Evolutionary conservation across 2,888 invertebrate genomes (phyloP).

Genomic region (Hartigia nigra): DNA sequence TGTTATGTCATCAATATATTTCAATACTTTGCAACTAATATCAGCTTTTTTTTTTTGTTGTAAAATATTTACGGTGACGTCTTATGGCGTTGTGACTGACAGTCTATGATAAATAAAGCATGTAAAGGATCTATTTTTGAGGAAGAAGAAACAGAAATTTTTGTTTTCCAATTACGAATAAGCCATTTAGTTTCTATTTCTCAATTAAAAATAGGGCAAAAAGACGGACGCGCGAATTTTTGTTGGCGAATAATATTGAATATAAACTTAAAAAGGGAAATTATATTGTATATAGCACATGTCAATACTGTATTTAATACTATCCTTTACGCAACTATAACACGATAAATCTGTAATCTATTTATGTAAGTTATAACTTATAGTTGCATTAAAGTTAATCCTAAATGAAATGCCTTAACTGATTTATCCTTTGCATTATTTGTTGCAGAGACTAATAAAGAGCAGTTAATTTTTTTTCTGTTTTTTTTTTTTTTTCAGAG

Average conservation of each 20-base stretch:
- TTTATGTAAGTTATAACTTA: constrained; percentile 51
- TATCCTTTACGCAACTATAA: constrained; percentile 24
- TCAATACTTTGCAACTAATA: not conserved
- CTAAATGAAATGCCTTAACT: constrained; percentile 21
- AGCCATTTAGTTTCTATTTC: not conserved
- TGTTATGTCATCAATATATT: not conserved
- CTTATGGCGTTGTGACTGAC: not conserved
- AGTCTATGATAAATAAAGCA: not conserved
- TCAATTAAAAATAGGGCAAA: not conserved
- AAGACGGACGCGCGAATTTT: not conserved
- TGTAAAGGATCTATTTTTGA: not conserved
- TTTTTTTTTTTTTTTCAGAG: no score
- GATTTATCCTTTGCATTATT: not conserved
- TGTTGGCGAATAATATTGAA: not conserved
- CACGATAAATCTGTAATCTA: constrained; percentile 42
- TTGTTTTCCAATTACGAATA: not conserved
- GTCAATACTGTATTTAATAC: constrained; percentile 54
- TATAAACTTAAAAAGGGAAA: constrained; percentile 2
- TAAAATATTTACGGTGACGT: not conserved
- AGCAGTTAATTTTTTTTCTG: not conserved
- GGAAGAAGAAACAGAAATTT: not conserved
- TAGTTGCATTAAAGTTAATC: constrained; percentile 50
- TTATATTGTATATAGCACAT: constrained; percentile 47
- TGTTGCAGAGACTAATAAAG: not conserved
- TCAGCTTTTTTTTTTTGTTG: not conserved